Percentiles rank a stretch among this genome's conserved stretches.
Evolutionary conservation across 2,113 vertebrate genomes (phyloP).

Genomic region (Chrysochloris asiatica): DNA sequence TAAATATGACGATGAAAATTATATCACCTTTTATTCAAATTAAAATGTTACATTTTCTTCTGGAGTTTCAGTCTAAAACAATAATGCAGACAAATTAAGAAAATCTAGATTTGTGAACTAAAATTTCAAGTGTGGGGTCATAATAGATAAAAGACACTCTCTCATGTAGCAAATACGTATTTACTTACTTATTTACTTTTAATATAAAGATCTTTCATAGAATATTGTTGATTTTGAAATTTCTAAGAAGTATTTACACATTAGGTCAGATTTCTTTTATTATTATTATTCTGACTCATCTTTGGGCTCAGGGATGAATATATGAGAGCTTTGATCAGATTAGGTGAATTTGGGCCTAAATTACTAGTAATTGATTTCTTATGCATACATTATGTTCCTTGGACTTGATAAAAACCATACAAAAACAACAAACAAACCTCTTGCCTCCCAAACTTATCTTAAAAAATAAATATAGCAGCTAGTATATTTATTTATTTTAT

Average conservation of each 20-base stretch:
- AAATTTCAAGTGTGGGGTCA: not conserved
- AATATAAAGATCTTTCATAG: not conserved
- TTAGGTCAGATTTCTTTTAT: not conserved
- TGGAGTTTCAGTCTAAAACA: conserved; percentile 30
- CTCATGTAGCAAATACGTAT: not conserved
- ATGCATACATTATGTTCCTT: not conserved
- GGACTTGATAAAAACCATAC: not conserved
- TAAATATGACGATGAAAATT: conserved; percentile 37
- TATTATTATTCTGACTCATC: not conserved
- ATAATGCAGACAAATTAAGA: not conserved
- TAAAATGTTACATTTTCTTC: not conserved
- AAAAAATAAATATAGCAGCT: conserved; percentile 75
- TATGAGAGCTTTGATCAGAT: not conserved
- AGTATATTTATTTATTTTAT: not conserved
- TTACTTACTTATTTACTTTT: conserved; percentile 29
- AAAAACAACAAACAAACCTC: not conserved
- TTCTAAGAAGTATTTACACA: conserved; percentile 14
- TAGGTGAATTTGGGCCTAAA: not conserved
- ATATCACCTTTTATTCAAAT: conserved; percentile 48
- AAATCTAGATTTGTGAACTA: not conserved
- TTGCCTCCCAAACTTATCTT: conserved; percentile 8
- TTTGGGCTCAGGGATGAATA: not conserved
- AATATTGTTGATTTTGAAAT: not conserved
- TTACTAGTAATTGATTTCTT: not conserved
- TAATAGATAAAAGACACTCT: conserved; percentile 21